Base-by-base conservation (phyloP, 2,888 invertebrate species). In the Macrosoma leucophasiata region DNA sequence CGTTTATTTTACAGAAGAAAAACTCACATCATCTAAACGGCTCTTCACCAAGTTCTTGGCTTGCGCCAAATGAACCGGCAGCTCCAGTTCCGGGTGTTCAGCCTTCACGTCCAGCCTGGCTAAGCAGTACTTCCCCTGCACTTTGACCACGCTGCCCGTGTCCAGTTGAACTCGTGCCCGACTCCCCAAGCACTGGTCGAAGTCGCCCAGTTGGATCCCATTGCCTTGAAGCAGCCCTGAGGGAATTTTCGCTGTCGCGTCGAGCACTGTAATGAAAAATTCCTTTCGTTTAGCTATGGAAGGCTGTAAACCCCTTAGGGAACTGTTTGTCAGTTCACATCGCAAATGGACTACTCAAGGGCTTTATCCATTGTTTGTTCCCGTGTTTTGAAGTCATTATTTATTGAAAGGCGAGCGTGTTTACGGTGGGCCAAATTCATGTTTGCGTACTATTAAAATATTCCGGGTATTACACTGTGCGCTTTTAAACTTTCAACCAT, bases 171-270 rank as follows among this genome's bases (percentile, higher is more conserved):
- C 81, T 43, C 89, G 86, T 1, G 90, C 87, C 12, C 86, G 81
- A 9, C 88, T 86, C 26, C 73, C 85, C 40, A 89, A 72, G 53
- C 91, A 91, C 68, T 90, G 87, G 67, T 90, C 90, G 55, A 89
- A 91, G 72, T 91, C 90, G 8, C 91, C 91, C 10, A 90, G 71
- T 62, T 91, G 91, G 61, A 90, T 90, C 27, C 89, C 86, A 62
- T 90, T 90, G 44, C 91, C 91, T 52, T 89, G 88, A 23, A 91
- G 74, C 32, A 91, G 61, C 26, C 91, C 89, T 51, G 90, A 87
- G 52, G 90, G 88, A 31, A 91, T 84, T 63, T 91, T 91, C n/a
- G 88, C 91, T 17, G 89, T 88, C 15, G 91, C 86, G 65, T 91
- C 91, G 56, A 91, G 75, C 90, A 91, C 91, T 91, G 76, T 58